Conservation (phyloP, 1,140 invertebrate species). For the Cotesia glomerata region DNA sequence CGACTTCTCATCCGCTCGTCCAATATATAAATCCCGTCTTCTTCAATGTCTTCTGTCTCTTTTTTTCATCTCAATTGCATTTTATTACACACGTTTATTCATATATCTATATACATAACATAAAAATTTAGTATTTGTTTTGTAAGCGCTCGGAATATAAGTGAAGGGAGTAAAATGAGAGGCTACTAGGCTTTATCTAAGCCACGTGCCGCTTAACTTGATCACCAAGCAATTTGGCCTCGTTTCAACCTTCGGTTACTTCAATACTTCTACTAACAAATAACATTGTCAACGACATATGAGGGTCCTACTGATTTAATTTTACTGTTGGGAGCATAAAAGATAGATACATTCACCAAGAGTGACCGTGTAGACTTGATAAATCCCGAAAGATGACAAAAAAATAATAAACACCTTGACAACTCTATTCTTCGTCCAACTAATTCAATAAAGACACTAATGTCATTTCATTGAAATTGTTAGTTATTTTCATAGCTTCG, state of each 20-base stretch:
- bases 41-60: neutral
- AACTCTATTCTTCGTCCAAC: neutral
- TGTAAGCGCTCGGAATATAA: neutral
- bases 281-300: slow-evolving; percentile 58
- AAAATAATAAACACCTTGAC: neutral
- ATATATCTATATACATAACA: neutral
- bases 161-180: neutral
- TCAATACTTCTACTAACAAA: slow-evolving; percentile 61
- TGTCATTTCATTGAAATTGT: no score
- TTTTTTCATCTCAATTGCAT: neutral
- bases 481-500: no score
- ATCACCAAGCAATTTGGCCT: slow-evolving; percentile 64
- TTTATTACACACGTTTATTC: neutral
- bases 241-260: slow-evolving; percentile 63
- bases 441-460: no score
- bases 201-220: slow-evolving; percentile 64
- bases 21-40: slow-evolving; percentile 26
- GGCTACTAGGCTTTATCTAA: slow-evolving; percentile 19
- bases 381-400: neutral
- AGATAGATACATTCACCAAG: slow-evolving; percentile 31
- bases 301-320: slow-evolving; percentile 57
- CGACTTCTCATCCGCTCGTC: slow-evolving; percentile 34
- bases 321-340: slow-evolving; percentile 46
- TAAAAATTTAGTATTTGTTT: neutral
- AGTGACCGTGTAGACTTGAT: slow-evolving; percentile 15